Evolutionary conservation across 2,113 vertebrate genomes (phyloP).

Genomic region (Elaphurus davidianus): DNA sequence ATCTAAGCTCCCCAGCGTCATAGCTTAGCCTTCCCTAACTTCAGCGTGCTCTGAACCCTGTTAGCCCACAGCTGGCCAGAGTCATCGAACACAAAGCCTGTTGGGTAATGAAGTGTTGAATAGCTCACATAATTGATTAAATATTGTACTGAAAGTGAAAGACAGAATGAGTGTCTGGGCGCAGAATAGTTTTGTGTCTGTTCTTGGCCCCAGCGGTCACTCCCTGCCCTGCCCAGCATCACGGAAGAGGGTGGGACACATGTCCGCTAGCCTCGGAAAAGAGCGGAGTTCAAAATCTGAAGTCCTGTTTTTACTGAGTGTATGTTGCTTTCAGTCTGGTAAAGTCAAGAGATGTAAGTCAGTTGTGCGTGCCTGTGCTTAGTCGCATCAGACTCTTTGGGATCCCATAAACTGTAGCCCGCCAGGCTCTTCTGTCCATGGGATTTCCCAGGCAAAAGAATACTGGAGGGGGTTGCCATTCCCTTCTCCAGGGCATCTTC

Average conservation of each 20-base stretch:
- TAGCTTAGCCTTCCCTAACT: not conserved
- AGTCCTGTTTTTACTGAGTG: not conserved
- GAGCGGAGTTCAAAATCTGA: not conserved
- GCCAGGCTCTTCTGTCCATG: not conserved
- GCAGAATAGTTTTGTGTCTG: not conserved
- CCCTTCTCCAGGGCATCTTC: not conserved
- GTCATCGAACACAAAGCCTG: not conserved
- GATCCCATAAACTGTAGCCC: not conserved
- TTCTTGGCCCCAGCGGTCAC: not conserved
- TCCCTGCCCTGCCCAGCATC: not conserved
- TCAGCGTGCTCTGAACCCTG: not conserved
- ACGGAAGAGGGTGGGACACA: not conserved
- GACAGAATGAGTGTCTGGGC: not conserved
- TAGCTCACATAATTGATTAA: not conserved
- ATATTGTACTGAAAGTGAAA: not conserved
- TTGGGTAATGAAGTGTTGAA: not conserved
- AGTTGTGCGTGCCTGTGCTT: accelerated
- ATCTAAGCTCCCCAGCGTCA: not conserved
- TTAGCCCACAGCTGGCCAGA: not conserved
- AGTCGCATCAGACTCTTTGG: not conserved
- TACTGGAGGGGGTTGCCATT: not conserved
- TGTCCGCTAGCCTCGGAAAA: not conserved
- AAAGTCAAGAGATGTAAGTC: not conserved
- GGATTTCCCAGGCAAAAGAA: not conserved
- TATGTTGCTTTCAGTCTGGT: not conserved